These are phyloP conservation scores for Carassius gibelio DNA, from an alignment of 2,113 vertebrate species.

Conservation along the genomic window DNA sequence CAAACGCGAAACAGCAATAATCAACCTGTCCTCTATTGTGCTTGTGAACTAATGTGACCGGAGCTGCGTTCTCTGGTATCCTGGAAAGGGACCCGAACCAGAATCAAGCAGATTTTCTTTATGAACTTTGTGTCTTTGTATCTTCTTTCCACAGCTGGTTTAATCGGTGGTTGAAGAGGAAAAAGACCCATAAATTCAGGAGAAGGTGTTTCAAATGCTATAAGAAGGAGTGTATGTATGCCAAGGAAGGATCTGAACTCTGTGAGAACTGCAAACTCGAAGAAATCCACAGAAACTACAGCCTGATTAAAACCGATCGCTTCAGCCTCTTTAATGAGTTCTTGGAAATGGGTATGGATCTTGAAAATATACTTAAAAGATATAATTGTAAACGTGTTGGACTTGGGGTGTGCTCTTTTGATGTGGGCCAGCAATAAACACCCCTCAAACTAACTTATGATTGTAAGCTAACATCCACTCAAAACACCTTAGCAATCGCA, in stretches of 20 bases:
- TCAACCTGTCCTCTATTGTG: too few relatives aligned
- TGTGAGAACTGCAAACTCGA: constrained; percentile 96
- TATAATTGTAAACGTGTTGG: not conserved
- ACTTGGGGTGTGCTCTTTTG: not conserved
- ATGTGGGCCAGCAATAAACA: not conserved
- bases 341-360: constrained; percentile 92
- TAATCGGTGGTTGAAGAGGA: constrained; percentile 92
- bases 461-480: not conserved
- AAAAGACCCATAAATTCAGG: constrained; percentile 79
- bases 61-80: too few relatives aligned
- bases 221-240: constrained; percentile 67
- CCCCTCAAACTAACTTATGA: not conserved
- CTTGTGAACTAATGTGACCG: too few relatives aligned
- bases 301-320: constrained; percentile 67
- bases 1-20: too few relatives aligned
- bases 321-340: constrained; percentile 97
- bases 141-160: constrained; percentile 77
- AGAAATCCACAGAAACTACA: constrained; percentile 77
- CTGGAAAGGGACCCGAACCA: too few relatives aligned
- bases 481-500: not conserved
- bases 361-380: not conserved
- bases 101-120: not conserved
- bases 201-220: constrained; percentile 39
- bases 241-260: constrained; percentile 82
- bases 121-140: not conserved